phyloP scores from a whole-genome alignment of 2,888 invertebrate species.

The Caenorhabditis panamensis region DNA sequence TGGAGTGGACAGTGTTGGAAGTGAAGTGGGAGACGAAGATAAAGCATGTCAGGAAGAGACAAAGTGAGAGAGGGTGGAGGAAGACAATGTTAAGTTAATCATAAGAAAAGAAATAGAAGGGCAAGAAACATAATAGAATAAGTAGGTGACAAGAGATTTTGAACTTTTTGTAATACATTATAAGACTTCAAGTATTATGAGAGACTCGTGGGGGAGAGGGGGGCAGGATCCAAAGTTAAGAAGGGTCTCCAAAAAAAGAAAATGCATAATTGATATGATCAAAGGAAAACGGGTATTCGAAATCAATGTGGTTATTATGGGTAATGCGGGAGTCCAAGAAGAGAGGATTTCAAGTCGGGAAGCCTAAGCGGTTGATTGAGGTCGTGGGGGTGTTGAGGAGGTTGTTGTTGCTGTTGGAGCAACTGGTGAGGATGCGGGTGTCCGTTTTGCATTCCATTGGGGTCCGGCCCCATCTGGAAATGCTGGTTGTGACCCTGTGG shows the following conservation, averaged over 20 bases:
- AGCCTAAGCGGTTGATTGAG: conserved; percentile 63
- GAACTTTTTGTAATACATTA: conserved; percentile 31
- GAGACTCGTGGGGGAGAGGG: conserved; percentile 38
- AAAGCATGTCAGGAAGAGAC: conserved; percentile 19
- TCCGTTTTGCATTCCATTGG: conserved; percentile 38
- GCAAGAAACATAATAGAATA: no score
- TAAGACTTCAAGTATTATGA: conserved; percentile 35
- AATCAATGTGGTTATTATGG: conserved; percentile 35
- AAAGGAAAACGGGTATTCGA: conserved; percentile 2
- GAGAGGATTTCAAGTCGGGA: conserved; percentile 62
- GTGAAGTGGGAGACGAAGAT: conserved; percentile 10
- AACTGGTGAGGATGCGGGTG: conserved; percentile 30
- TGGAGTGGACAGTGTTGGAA: not conserved
- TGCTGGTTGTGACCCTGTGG: conserved; percentile 32
- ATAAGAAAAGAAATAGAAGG: not conserved
- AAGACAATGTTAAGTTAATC: no score
- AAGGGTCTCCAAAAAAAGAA: no score
- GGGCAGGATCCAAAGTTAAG: no score
- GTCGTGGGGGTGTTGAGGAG: conserved; percentile 60
- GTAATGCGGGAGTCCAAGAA: conserved; percentile 55
- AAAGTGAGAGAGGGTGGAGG: not conserved
- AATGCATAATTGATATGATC: conserved; percentile 34
- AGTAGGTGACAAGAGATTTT: conserved; percentile 19
- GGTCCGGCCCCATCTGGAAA: conserved; percentile 50
- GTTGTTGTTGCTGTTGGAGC: conserved; percentile 7